Conservation (phyloP, 2,888 invertebrate genomes). For the Nowickia ferox region DNA sequence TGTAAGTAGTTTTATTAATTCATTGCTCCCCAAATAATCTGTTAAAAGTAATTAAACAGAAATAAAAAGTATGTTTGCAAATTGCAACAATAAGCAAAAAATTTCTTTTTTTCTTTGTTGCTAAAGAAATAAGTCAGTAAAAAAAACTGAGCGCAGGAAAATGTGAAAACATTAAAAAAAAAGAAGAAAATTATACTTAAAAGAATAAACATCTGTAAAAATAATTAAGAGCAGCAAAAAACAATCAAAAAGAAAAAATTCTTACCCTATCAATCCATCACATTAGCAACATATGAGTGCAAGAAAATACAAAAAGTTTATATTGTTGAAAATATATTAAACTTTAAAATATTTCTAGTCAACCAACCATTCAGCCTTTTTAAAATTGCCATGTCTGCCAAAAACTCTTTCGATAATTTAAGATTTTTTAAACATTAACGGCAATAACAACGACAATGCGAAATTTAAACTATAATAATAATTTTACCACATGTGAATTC, state of each 20-base stretch:
- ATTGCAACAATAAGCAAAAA: background rate
- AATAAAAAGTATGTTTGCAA: background rate
- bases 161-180: background rate
- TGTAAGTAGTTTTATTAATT: background rate
- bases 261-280: slow-evolving; percentile 61
- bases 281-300: slow-evolving; percentile 29
- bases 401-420: slow-evolving; percentile 8
- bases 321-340: slow-evolving; percentile 21
- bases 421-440: slow-evolving; percentile 27
- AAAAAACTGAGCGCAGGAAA: slow-evolving; percentile 1
- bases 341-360: slow-evolving; percentile 34
- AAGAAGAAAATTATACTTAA: background rate
- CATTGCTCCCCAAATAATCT: slow-evolving; percentile 1
- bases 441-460: slow-evolving; percentile 18
- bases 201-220: slow-evolving; percentile 62
- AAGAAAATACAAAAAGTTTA: slow-evolving; percentile 26
- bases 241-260: slow-evolving; percentile 2
- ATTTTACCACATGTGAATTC: slow-evolving; percentile 42
- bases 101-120: background rate
- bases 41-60: background rate
- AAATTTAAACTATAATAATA: slow-evolving; percentile 46
- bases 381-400: background rate
- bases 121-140: slow-evolving; percentile 13
- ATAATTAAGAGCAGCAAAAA: slow-evolving; percentile 27
- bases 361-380: slow-evolving; percentile 38